Percentiles rank a stretch among this genome's conserved stretches.
phyloP scores from a whole-genome alignment of 2,797 vertebrate species.

The Cossypha polioptera region DNA sequence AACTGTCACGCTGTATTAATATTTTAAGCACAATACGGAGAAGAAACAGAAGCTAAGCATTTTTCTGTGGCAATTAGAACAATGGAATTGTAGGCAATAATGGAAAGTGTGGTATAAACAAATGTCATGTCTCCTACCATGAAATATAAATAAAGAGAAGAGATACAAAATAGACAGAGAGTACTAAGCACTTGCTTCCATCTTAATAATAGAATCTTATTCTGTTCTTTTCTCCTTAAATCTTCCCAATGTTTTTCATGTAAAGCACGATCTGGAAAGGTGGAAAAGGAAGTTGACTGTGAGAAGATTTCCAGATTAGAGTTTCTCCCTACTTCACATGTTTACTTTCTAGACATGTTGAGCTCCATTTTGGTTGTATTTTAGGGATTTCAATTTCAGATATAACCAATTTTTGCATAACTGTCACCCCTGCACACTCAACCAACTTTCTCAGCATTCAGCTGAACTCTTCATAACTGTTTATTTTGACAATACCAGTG shows the following conservation, averaged over 20 bases:
- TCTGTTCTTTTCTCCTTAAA: slow-evolving; percentile 36
- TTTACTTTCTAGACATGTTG: neutral
- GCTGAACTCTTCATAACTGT: neutral
- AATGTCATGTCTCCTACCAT: slow-evolving; percentile 41
- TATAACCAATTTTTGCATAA: neutral
- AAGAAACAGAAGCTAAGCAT: neutral
- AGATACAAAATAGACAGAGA: slow-evolving; percentile 45
- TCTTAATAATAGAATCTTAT: slow-evolving; percentile 26
- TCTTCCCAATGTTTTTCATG: neutral
- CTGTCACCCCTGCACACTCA: neutral
- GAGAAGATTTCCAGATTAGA: neutral
- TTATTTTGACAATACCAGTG: neutral
- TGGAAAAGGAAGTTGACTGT: slow-evolving; percentile 36
- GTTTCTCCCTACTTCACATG: neutral
- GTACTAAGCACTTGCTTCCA: slow-evolving; percentile 29
- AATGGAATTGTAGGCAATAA: neutral
- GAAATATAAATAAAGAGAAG: slow-evolving; percentile 37
- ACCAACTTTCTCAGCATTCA: neutral
- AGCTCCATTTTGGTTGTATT: neutral
- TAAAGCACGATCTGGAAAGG: slow-evolving; percentile 43
- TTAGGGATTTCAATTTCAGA: neutral
- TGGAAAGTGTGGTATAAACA: slow-evolving; percentile 19
- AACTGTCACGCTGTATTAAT: neutral
- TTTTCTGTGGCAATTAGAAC: slow-evolving; percentile 3
- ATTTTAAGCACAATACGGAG: neutral